phyloP scores from a whole-genome alignment of 2,113 vertebrate species.

The Platichthys stellatus region DNA sequence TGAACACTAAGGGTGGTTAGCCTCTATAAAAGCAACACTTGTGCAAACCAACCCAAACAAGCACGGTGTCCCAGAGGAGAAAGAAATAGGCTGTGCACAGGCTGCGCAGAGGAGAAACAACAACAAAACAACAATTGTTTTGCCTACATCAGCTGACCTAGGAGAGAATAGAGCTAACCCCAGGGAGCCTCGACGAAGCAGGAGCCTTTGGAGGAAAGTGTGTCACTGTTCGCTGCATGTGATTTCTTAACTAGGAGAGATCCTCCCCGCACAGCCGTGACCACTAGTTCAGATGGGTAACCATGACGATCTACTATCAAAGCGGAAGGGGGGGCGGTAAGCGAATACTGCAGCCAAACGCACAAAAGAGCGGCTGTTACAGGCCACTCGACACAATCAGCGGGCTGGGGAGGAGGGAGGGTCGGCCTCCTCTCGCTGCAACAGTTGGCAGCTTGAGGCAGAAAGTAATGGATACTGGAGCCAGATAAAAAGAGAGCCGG shows the following conservation, averaged over 20 bases:
- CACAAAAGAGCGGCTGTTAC: conserved; percentile 72
- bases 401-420: conserved; percentile 24
- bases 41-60: conserved; percentile 24
- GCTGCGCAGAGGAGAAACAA: conserved; percentile 22
- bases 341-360: conserved; percentile 41
- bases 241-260: conserved; percentile 58
- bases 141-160: conserved; percentile 70
- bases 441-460: conserved; percentile 74
- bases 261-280: conserved; percentile 3
- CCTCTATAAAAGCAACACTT: conserved; percentile 19
- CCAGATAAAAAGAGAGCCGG: conserved; percentile 63
- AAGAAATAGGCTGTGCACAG: conserved; percentile 24
- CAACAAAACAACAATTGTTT: conserved; percentile 72
- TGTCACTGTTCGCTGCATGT: conserved; percentile 51
- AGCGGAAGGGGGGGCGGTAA: conserved; percentile 57
- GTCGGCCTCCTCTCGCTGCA: conserved; percentile 45
- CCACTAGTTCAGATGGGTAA: conserved; percentile 52
- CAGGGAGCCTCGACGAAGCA: conserved; percentile 27
- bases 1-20: not conserved
- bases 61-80: conserved; percentile 21
- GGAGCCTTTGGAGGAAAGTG: conserved; percentile 51
- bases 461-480: conserved; percentile 70
- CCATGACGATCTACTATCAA: conserved; percentile 63
- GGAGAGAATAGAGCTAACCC: conserved; percentile 35
- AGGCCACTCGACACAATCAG: conserved; percentile 46